These are phyloP conservation scores for Eudemis profundana DNA, from an alignment of 2,888 invertebrate species.

Conservation along the genomic window DNA sequence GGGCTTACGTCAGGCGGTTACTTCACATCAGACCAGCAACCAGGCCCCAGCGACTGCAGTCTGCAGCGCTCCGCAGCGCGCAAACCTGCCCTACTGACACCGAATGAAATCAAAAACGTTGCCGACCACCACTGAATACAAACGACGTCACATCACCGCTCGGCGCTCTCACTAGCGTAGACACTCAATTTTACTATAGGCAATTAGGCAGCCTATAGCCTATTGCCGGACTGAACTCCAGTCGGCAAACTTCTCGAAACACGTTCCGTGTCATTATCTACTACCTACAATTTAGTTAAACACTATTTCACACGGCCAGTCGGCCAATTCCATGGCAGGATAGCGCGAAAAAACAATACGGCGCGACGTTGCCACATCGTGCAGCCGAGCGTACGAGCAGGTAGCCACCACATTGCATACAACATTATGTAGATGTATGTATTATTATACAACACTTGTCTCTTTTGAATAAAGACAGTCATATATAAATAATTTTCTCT, in stretches of 20 bases:
- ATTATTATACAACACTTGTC: slow-evolving; percentile 78
- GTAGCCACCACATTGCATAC: slow-evolving; percentile 76
- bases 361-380: slow-evolving; percentile 83
- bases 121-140: slow-evolving; percentile 58
- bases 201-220: slow-evolving; percentile 51
- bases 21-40: slow-evolving; percentile 41
- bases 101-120: slow-evolving; percentile 71
- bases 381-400: slow-evolving; percentile 77
- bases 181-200: slow-evolving; percentile 53
- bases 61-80: slow-evolving; percentile 52
- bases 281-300: slow-evolving; percentile 59
- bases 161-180: slow-evolving; percentile 41
- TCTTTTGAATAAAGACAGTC: slow-evolving; percentile 62
- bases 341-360: slow-evolving; percentile 72
- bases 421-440: slow-evolving; percentile 61
- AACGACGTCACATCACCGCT: slow-evolving; percentile 59
- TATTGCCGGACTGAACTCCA: slow-evolving; percentile 56
- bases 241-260: slow-evolving; percentile 64
- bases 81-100: slow-evolving; percentile 77
- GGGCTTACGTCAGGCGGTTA: slow-evolving; percentile 56
- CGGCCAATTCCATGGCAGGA: slow-evolving; percentile 72
- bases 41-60: slow-evolving; percentile 52
- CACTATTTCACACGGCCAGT: slow-evolving; percentile 58
- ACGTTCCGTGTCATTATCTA: slow-evolving; percentile 55
- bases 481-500: slow-evolving; percentile 54